Base-by-base conservation (phyloP, 2,797 vertebrate genomes). In the Kryptolebias ocellatus region DNA sequence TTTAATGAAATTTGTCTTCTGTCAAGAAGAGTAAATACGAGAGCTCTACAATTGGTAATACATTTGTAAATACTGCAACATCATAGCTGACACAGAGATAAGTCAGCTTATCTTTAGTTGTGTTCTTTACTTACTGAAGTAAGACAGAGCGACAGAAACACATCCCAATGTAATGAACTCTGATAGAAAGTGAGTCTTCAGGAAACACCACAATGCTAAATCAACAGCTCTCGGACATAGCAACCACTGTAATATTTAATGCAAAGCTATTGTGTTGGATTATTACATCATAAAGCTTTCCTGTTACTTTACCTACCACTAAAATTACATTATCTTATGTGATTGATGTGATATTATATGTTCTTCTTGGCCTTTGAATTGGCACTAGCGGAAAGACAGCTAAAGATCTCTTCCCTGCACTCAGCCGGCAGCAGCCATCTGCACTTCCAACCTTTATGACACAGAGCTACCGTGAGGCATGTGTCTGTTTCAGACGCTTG, bases 401-500 rank as follows among this genome's bases (percentile, higher is more conserved):
- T 90, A 86, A 93, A 89, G 91, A 93, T 92, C 52, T 86, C 87
- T 92, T 56, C 59, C 18, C 50, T 24, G 53, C 53, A 62, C 53
- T 67, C 55, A 58, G 16, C 54, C 37, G 50, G 67, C 65, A 76
- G 75, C 66, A 73, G 61, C 70, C 0, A 14, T 54, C 49, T 72
- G 91, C 91, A 94, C 93, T 90, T 93, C 90, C 77, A 89, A 93
- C 93, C 93, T 89, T 92, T 90, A 92, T 94, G 92, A 94, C 93
- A 94, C 92, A 86, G 51, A 95, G 93, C 94, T 95, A 94, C 95
- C 94, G 93, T 92, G 88, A 83, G 84, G 83, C 90, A 82, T 91
- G 87, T 93, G 90, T 94, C 74, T 91, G 91, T 93, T 94, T 94
- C 92, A 87, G 92, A 94, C 90, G 93, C 90, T 87, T 87, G 18